A percentile compares a stretch with the other conserved stretches of the same genome.
Conservation (phyloP, 2,113 vertebrate genomes). For the Carassius carassius region DNA sequence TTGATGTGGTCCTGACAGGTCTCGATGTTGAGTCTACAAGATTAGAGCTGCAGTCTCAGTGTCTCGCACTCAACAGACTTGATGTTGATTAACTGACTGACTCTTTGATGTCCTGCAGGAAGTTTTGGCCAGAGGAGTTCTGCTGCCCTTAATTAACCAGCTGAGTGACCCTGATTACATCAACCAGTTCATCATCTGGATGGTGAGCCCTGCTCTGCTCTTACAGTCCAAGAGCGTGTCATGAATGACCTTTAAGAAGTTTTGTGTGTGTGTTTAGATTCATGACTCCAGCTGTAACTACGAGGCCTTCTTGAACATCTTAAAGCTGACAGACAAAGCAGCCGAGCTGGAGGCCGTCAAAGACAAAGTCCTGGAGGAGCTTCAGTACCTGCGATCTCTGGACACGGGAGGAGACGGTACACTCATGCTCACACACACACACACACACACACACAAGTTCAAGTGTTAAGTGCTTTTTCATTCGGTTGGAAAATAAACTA, state of each 20-base stretch:
- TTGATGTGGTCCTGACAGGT: too few relatives aligned
- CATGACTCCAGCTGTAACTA: slow-evolving; percentile 97
- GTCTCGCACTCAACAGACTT: neutral
- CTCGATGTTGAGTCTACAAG: neutral
- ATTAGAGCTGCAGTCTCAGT: neutral
- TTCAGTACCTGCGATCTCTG: slow-evolving; percentile 95
- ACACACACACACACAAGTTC: slow-evolving; percentile 6
- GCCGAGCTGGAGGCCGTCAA: slow-evolving; percentile 94
- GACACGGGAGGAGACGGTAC: slow-evolving; percentile 96
- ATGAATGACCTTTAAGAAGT: neutral
- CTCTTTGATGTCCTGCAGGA: slow-evolving; percentile 77
- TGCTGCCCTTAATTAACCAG: slow-evolving; percentile 97
- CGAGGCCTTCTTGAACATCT: slow-evolving; percentile 99
- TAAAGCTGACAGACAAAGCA: slow-evolving; percentile 94
- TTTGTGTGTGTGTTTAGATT: slow-evolving; percentile 77
- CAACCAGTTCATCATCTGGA: slow-evolving; percentile 99
- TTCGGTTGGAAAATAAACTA: too few relatives aligned
- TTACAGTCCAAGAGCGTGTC: neutral
- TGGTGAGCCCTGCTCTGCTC: slow-evolving; percentile 79
- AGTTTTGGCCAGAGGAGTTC: slow-evolving; percentile 94
- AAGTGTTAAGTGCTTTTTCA: neutral
- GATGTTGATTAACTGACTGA: neutral
- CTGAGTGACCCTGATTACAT: slow-evolving; percentile 99
- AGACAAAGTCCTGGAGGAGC: slow-evolving; percentile 95
- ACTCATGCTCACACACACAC: too few relatives aligned